Conservation (phyloP, 2,797 vertebrate genomes). For the Halcyon leucocephala region DNA sequence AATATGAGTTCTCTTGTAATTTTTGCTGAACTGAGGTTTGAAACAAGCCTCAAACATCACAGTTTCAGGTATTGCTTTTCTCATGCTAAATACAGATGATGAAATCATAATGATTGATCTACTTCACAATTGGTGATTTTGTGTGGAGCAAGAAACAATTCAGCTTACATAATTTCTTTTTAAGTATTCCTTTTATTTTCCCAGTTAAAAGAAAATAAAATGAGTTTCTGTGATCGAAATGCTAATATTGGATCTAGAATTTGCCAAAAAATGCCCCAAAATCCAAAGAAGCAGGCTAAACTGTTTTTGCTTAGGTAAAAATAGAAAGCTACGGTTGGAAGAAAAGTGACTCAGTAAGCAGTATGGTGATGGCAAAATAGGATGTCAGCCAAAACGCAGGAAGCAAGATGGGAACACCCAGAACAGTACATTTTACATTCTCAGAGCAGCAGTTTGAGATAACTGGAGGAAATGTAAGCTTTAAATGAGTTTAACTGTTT, state of each 20-base stretch:
- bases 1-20: not conserved
- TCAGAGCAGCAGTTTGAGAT: not conserved
- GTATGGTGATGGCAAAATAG: constrained; percentile 51
- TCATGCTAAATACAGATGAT: not conserved
- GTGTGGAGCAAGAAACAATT: not conserved
- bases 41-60: not conserved
- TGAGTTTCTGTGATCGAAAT: not conserved
- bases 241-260: not conserved
- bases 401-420: constrained; percentile 69
- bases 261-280: not conserved
- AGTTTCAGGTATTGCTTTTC: not conserved
- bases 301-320: constrained; percentile 47
- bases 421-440: constrained; percentile 7
- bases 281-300: not conserved
- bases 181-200: not conserved
- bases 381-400: constrained; percentile 56
- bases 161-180: not conserved
- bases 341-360: constrained; percentile 55
- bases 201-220: not conserved
- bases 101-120: not conserved
- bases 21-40: not conserved
- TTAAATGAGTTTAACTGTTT: not conserved
- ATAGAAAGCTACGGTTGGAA: constrained; percentile 59
- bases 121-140: not conserved
- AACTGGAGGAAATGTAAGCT: not conserved